Evolutionary conservation across 2,113 vertebrate genomes (phyloP), one percentile per base, ranked within the genome.

Genomic region (Ictidomys tridecemlineatus): DNA sequence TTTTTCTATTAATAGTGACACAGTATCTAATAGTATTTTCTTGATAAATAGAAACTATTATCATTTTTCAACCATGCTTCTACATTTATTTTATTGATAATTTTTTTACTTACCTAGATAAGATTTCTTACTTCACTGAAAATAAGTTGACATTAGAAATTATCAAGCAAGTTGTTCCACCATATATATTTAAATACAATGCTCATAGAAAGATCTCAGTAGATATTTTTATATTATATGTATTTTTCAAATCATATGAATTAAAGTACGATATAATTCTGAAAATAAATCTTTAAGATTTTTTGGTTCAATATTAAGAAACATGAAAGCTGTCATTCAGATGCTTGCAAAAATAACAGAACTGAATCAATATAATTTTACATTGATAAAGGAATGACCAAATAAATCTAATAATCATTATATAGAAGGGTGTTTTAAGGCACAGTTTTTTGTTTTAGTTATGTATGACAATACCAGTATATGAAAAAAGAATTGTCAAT

Each of bases 161-260:
- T 78, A 18, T 67, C 4, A 65, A 39, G 20, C 7, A 78, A 48
- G 14, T 70, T 87, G 8, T 72, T 85, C n/a, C 12, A 14, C 22
- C 11, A 39, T 79, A 3, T 67, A 67, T 12, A 88, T 30, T 28
- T 67, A n/a, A 73, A 4, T 22, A 58, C 9, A 67, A 30, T 72
- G 3, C 61, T 11, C 4, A 32, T 4, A 51, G 39, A 61, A 45
- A 89, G 34, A 80, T 85, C 22, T 76, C 13, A 84, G 39, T 9
- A 95, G 34, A 86, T 78, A 95, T 76, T 88, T 82, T 80, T 16
- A 91, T 91, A 70, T 89, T 89, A 76, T 42, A 80, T 1, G 39
- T 79, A 79, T 48, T 93, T 5, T 3, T 95, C 58, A 94, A 83
- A 30, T 1, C 48, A 4, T 82, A n/a, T 63, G 8, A 65, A 85